Base-by-base conservation (phyloP, 2,888 invertebrate genomes). In the Drosophila mulleri region DNA sequence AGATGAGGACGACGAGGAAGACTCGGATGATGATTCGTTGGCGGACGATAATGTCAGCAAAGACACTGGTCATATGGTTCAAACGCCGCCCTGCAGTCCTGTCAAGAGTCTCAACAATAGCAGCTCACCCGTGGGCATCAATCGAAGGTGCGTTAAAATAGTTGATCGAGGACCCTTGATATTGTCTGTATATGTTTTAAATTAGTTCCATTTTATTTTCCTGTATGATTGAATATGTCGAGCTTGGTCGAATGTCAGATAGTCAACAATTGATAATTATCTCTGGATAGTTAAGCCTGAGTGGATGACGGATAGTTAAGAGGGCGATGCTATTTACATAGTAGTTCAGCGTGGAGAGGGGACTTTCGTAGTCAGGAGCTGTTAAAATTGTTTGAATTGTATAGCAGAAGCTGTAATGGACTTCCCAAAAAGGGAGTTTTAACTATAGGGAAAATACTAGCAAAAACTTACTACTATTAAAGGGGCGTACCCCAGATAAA, bases 31-130 rank as follows among this genome's bases (percentile, higher is more conserved):
- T 8, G 87, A 82, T 35, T 89, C 87, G 3, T 77, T 89, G 61
- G 91, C 79, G 9, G 91, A 90, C 7, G 91, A 92, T 52, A 85
- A 80, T 45, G 78, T 76, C 37, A 88, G 89, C 29, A 91, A 92
- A 68, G 83, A 83, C 42, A 75, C 83, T 39, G 75, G 81, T 26
- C 88, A 83, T 18, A 88, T 88, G 60, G 81, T 82, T 26, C 91
- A 93, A 82, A 93, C 93, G 23, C 93, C 93, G 47, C 92, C 93
- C 26, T 91, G 92, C 66, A 93, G 93, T 80, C 93, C 93, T 16
- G 83, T 93, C 23, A 93, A 93, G 83, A 91, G 88, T 66, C 88
- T 91, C 5, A 92, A 91, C 65, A 92, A 90, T 63, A 93, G 93
- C 75, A 93, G 91, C 44, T 92, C 93, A 18, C 93, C 93, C 39